Evolutionary conservation across 2,888 invertebrate species (phyloP), one percentile per base, ranked within the genome.

Genomic region (Scaptomyza polygonia): DNA sequence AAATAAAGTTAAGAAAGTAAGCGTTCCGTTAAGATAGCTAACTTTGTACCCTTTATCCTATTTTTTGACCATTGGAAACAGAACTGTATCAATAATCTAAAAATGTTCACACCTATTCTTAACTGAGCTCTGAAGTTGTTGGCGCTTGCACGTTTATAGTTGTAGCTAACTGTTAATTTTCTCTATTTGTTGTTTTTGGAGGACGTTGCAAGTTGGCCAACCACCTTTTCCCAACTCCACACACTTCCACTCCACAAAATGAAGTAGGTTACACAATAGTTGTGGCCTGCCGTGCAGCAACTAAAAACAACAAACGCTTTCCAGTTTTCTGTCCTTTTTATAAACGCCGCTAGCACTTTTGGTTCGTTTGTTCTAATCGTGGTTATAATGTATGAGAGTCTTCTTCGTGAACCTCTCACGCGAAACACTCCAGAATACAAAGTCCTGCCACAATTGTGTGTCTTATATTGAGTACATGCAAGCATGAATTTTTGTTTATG

Each of bases 351-450:
- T 16, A 67, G 72, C 78, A 79, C 75, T 79, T 78, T 81, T 71
- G 75, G 71, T 69, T 65, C 81, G 82, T 79, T 81, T 83, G 85
- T 84, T 79, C 84, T 82, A 85, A 82, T 84, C 85, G 84, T 85
- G 83, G 82, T 79, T 79, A 73, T 75, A 73, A 77, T 70, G 64
- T 67, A 61, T 78, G 61, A 40, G 70, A 67, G 78, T 64, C 66
- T 78, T 65, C 67, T 80, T 77, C 69, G 68, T 72, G 62, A 68
- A 59, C 64, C 57, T 69, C 65, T 72, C 80, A 77, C 79, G 77
- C 67, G 77, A 78, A 79, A 64, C 73, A 16, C 39, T 78, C 65
- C 79, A 79, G 67, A 61, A 57, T 76, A 75, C 63, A 9, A 4
- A 16, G 65, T 79, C 71, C 77, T 77, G 71, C 75, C 77, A 65